These are phyloP conservation scores for Listronotus bonariensis DNA, from an alignment of 1,140 invertebrate species.

Conservation along the genomic window DNA sequence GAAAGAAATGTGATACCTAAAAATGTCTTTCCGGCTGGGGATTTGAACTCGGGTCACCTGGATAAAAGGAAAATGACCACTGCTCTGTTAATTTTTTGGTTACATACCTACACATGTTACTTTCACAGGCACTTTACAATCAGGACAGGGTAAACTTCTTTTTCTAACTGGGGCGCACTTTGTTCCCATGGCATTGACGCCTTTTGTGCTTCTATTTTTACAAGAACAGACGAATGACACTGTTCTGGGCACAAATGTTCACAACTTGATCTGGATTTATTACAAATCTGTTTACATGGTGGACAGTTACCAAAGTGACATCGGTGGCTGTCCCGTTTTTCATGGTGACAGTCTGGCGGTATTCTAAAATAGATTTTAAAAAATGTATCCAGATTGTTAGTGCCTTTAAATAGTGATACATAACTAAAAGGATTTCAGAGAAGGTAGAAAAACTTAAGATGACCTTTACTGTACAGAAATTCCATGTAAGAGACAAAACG, in stretches of 20 bases:
- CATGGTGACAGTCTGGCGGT: slow-evolving; percentile 79
- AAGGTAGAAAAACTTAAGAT: too few relatives aligned
- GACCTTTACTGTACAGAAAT: too few relatives aligned
- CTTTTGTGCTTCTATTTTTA: slow-evolving; percentile 66
- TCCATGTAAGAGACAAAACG: too few relatives aligned
- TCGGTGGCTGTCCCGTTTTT: slow-evolving; percentile 70
- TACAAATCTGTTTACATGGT: slow-evolving; percentile 77
- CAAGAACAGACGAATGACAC: slow-evolving; percentile 82
- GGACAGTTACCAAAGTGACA: slow-evolving; percentile 91
- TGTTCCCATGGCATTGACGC: slow-evolving; percentile 78
- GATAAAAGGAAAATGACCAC: too few relatives aligned
- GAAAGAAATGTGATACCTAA: too few relatives aligned
- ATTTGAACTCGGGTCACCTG: too few relatives aligned
- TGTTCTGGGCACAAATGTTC: slow-evolving; percentile 72
- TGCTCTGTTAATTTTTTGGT: too few relatives aligned
- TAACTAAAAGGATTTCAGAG: too few relatives aligned
- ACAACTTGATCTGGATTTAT: slow-evolving; percentile 66
- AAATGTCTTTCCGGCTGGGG: too few relatives aligned
- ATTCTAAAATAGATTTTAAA: slow-evolving; percentile 63
- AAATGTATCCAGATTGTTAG: too few relatives aligned
- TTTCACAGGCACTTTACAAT: slow-evolving; percentile 70
- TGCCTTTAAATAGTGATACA: too few relatives aligned
- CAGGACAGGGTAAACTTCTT: slow-evolving; percentile 70
- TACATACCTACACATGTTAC: slow-evolving; percentile 67
- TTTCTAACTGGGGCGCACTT: slow-evolving; percentile 63